Evolutionary conservation across 2,113 vertebrate genomes (phyloP), one percentile per base, ranked within the genome.

Genomic region (Ceyx margarethae): DNA sequence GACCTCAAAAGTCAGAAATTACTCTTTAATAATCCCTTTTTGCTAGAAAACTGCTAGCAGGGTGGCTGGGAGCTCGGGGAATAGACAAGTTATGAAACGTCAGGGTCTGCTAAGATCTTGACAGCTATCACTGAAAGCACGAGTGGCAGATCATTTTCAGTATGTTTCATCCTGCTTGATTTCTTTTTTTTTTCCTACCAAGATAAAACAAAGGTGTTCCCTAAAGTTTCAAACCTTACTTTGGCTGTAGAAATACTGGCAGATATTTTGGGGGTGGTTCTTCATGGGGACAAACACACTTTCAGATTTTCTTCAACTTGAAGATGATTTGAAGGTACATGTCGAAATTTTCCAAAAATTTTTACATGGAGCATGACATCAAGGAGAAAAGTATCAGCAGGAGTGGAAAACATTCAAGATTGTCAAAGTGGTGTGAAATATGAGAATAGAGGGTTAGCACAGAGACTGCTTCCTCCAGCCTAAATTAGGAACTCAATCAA

Each of bases 391-490:
- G 54, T 48, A 90, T 86, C 77, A 66, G 45, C 31, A 16, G 10
- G 4, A 93, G 80, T 28, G 53, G 48, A 87, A 82, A 56, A 56
- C 37, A 58, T 66, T 69, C 46, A 57, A 83, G 62, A 90, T 43
- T 89, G 90, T 95, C 87, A 90, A 37, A 58, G 37, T 54, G 64
- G 77, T 89, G 83, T 91, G 95, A 95, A 95, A 87, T 79, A 54
- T 2, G 19, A 65, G 71, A 64, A 21, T 5, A 73, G 71, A 86
- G 35, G 58, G 42, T 83, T 86, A 93, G 86, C 53, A 66, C 19
- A 53, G n/a, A 75, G 65, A 5, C 37, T 50, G 46, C 56, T 92
- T 58, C 5, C 50, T 91, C 33, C 88, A 86, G 7, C 69, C 53
- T 79, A 86, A 91, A 88, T 83, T 85, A 85, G 50, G 62, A 54